Base-by-base conservation (phyloP, 2,113 vertebrate genomes). In the Meles meles region DNA sequence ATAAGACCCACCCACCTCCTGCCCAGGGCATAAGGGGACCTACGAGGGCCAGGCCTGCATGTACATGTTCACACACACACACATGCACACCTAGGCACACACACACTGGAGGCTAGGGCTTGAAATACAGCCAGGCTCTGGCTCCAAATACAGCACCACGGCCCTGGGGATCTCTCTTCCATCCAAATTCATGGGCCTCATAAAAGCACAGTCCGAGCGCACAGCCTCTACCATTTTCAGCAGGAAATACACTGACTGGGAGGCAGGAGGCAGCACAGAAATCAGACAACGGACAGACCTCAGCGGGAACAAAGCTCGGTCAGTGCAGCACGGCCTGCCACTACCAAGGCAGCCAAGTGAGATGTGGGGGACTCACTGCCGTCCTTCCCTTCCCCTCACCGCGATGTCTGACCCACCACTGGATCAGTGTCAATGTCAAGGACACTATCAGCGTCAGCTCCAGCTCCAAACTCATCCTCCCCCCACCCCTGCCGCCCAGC, bases 161-260 rank as follows among this genome's bases (percentile, higher is more conserved):
- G 47, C 77, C 76, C 57, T 23, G 29, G 27, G 8, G 63, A 63
- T 69, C 55, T 57, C 10, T 4, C 8, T 23, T 69, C 63, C 0
- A 21, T 74, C 76, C 23, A 74, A 71, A 97, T 90, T 72, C 81
- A 86, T 25, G 72, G 79, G 49, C 77, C 79, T 97, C 86, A 52
- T 47, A 77, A 84, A 96, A 87, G 69, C 31, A 65, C 42, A 97
- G 90, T 77, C 49, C 0, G 5, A 49, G 81, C 95, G 95, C 90
- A 93, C 11, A 49, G 92, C 31, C 71, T 82, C 82, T 93, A 87
- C 72, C 49, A 31, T 59, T 18, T 61, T 81, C 52, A 21, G 1
- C n/a, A 72, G 42, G 61, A 97, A 97, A 76, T 8, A 39, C 6
- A 94, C 63, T 49, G 79, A 20, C 14, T n/a, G 52, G 63, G 37